Evolutionary conservation across 2,113 vertebrate species (phyloP).

Genomic region (Phyllostomus hastatus): DNA sequence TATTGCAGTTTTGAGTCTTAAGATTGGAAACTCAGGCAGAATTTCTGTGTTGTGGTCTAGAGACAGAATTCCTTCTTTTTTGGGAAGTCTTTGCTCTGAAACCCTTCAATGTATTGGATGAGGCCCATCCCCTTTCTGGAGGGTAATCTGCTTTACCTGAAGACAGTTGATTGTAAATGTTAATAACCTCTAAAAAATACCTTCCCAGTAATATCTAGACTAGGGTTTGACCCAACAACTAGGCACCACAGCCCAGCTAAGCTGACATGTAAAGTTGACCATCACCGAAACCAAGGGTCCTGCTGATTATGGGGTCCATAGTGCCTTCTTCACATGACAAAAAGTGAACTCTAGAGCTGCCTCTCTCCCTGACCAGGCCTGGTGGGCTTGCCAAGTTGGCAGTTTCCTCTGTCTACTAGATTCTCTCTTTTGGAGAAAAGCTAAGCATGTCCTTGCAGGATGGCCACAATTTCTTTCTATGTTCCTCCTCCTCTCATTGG

Average conservation of each 20-base stretch:
- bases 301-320: neutral
- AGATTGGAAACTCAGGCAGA: neutral
- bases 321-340: neutral
- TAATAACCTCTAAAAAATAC: neutral
- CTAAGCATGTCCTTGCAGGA: neutral
- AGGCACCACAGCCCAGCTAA: neutral
- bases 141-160: neutral
- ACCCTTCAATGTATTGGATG: neutral
- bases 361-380: rapidly evolving
- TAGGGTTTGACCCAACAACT: neutral
- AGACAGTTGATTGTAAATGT: neutral
- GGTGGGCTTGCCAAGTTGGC: neutral
- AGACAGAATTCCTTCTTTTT: neutral
- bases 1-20: neutral
- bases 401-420: neutral
- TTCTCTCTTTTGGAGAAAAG: neutral
- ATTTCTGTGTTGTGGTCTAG: neutral
- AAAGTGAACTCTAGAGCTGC: neutral
- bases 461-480: neutral
- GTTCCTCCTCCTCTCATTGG: neutral
- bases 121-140: neutral
- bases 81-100: neutral
- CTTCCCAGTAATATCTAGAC: neutral
- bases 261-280: neutral
- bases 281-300: neutral